Conservation (phyloP, 1,140 invertebrate species). For the Conus ventricosus region DNA sequence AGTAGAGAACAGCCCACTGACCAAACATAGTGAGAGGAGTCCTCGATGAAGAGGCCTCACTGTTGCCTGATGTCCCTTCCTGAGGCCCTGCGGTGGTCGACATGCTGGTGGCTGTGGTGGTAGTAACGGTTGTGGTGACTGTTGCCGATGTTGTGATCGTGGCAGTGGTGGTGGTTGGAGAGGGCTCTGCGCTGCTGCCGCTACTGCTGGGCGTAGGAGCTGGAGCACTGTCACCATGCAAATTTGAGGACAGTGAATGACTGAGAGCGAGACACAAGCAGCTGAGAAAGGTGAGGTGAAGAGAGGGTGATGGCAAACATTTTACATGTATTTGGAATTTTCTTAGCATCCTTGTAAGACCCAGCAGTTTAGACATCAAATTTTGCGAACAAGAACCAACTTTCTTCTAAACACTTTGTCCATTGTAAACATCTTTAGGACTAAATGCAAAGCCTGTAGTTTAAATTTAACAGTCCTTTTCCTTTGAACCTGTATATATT, state of each 20-base stretch:
- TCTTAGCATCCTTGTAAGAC: no score
- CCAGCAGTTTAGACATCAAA: no score
- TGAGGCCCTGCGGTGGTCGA: neutral
- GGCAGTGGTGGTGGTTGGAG: constrained; percentile 16
- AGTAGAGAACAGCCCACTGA: neutral
- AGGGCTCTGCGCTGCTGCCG: constrained; percentile 6
- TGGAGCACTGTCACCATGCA: constrained; percentile 5
- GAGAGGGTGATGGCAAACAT: no score
- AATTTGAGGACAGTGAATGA: neutral
- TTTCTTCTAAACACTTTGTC: no score
- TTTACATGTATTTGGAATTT: no score
- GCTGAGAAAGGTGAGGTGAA: neutral
- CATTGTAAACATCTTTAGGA: no score
- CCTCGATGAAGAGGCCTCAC: neutral
- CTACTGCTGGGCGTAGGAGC: constrained; percentile 10
- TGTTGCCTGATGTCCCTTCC: neutral
- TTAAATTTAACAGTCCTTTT: no score
- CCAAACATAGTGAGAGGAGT: constrained; percentile 4
- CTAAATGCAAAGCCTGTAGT: no score
- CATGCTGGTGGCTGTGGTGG: constrained; percentile 17
- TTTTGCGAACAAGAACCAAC: no score
- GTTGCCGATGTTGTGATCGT: neutral
- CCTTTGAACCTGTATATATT: no score
- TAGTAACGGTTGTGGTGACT: constrained; percentile 1
- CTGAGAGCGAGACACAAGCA: neutral